Conservation (phyloP, 2,888 invertebrate genomes). For the Yponomeuta plumbellus region DNA sequence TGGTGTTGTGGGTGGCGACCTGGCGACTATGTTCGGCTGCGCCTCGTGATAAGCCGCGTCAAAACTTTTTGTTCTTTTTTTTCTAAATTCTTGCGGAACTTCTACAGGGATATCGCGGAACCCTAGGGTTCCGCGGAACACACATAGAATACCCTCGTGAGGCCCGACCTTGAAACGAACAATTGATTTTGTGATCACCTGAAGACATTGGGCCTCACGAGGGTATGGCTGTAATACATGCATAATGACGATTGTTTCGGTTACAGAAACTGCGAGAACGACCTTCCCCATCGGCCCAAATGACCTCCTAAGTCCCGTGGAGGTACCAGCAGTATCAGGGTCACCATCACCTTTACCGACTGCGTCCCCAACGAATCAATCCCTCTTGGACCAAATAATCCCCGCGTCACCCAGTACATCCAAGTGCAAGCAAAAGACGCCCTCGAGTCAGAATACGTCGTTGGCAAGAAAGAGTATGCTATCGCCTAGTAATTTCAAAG, state of each 20-base stretch:
- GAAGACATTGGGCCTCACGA: no score
- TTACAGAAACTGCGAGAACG: constrained; percentile 9
- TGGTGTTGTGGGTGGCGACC: no score
- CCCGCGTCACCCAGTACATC: constrained; percentile 31
- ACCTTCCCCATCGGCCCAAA: neutral
- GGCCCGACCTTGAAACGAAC: no score
- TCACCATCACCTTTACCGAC: neutral
- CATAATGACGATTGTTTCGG: neutral
- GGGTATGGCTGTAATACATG: no score
- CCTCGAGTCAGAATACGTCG: neutral
- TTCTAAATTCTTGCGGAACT: no score
- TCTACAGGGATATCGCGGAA: no score
- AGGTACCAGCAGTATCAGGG: neutral
- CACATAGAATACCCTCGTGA: no score
- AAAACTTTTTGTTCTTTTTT: no score
- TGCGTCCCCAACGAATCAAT: neutral
- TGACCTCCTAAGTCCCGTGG: neutral
- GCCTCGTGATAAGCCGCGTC: no score
- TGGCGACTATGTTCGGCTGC: no score
- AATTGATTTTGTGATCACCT: no score
- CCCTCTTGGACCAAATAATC: constrained; percentile 7
- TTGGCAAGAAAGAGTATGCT: constrained; percentile 27
- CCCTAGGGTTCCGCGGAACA: no score
- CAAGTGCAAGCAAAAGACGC: constrained; percentile 31
- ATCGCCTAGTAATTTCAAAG: constrained; percentile 46